Percentiles rank a stretch among this genome's conserved stretches.
These are phyloP conservation scores for Cotesia vestalis DNA, from an alignment of 1,140 invertebrate species.

Conservation along the genomic window DNA sequence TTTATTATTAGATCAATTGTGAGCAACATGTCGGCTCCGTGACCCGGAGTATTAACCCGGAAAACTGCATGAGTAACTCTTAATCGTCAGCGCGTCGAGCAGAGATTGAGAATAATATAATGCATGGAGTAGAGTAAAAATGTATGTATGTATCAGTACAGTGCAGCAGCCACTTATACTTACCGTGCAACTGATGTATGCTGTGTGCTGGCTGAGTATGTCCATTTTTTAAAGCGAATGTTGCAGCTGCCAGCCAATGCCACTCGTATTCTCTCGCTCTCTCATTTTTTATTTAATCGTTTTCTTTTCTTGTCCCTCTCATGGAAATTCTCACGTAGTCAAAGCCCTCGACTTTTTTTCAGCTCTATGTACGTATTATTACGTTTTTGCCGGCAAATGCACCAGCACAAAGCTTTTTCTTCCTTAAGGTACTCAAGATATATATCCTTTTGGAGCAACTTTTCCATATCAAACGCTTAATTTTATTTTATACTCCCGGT, in stretches of 20 bases:
- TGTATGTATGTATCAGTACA: background rate
- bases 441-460: too few relatives aligned
- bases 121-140: too few relatives aligned
- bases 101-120: background rate
- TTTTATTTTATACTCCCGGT: too few relatives aligned
- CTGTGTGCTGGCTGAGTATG: conserved; percentile 10
- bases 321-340: conserved; percentile 14
- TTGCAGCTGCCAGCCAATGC: conserved; percentile 29
- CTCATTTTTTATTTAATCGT: background rate
- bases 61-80: conserved; percentile 8
- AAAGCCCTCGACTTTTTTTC: conserved; percentile 18
- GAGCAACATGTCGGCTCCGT: background rate
- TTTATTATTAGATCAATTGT: too few relatives aligned
- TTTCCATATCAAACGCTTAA: too few relatives aligned
- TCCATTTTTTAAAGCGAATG: conserved; percentile 30
- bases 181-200: conserved; percentile 26
- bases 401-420: too few relatives aligned
- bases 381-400: too few relatives aligned
- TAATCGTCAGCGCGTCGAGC: background rate
- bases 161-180: conserved; percentile 27
- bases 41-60: background rate
- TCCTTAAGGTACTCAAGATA: too few relatives aligned
- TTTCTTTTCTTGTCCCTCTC: conserved; percentile 6
- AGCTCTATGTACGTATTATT: too few relatives aligned
- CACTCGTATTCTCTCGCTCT: too few relatives aligned